These are phyloP conservation scores for Trissolcus basalis DNA, from an alignment of 1,140 invertebrate species.

Conservation along the genomic window DNA sequence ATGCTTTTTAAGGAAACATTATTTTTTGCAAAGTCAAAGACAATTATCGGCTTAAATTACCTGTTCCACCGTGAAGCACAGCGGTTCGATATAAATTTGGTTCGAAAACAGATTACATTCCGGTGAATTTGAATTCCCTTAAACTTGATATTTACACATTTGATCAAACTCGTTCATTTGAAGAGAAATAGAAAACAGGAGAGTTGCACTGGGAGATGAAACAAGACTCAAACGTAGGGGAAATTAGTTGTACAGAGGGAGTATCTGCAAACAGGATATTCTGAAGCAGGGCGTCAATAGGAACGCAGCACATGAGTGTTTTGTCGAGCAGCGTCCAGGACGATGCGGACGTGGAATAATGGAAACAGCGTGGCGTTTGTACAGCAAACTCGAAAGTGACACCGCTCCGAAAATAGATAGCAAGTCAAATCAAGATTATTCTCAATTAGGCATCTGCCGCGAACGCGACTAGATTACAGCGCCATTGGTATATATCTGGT, in stretches of 20 bases:
- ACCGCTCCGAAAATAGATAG: conserved; percentile 46
- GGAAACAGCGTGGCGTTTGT: conserved; percentile 34
- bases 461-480: conserved; percentile 51
- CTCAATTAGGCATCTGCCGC: conserved; percentile 56
- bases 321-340: conserved; percentile 34
- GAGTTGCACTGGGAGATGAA: background rate
- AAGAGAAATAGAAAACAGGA: background rate
- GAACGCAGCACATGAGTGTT: conserved; percentile 15
- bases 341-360: conserved; percentile 31
- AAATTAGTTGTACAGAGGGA: conserved; percentile 15
- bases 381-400: conserved; percentile 52
- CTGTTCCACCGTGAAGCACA: no score
- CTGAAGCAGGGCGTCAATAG: conserved; percentile 20
- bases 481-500: conserved; percentile 48
- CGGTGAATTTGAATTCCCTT: conserved; percentile 5
- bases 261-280: conserved; percentile 21
- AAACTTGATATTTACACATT: conserved; percentile 1
- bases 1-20: no score
- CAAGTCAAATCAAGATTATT: conserved; percentile 56
- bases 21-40: no score
- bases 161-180: background rate
- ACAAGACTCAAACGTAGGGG: conserved; percentile 1
- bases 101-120: no score
- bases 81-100: no score
- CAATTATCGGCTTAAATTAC: no score